Base-by-base conservation (phyloP, 2,888 invertebrate genomes). In the Scaeva pyrastri region DNA sequence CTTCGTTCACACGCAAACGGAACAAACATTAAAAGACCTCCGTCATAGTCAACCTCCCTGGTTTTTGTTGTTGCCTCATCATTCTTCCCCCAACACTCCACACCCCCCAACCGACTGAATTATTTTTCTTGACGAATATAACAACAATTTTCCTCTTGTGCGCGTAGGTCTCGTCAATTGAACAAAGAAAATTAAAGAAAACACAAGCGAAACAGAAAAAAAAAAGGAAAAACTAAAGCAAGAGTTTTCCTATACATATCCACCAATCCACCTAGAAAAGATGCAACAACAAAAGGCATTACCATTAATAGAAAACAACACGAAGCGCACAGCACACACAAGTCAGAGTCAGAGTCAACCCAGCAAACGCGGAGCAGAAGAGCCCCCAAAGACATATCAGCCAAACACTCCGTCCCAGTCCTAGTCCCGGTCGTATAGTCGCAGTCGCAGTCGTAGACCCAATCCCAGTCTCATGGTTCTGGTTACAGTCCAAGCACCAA, bases 221-320 rank as follows among this genome's bases (percentile, higher is more conserved):
- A 58, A 64, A 26, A 58, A 71, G 48, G 43, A 36, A 55, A 41
- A 66, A 36, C 56, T 41, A 26, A 48, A 66, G 48, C 48, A 48
- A 66, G 66, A 66, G 48, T 68, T 52, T 68, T 68, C 52, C 52
- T 23, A 41, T 23, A 19, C 26, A 39, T 10, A 39, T 10, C 3
- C 10, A 11, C 10, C 10, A 10, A 11, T 3, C 23, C 11, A n/a
- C 10, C 23, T 14, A 43, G 41, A 43, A 26, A 55, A 77, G 48
- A 72, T 71, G 19, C 71, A 84, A 60, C 71, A 72, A 55, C 23
- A 62, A 73, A 66, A 48, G 72, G 50, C 76, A 76, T 85, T 68
- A 62, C 81, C 81, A 76, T 81, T 85, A 73, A 85, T 81, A 73
- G 73, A 76, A 81, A 85, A 72, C 73, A 76, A 77, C 73, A 77